Evolutionary conservation across 2,113 vertebrate species (phyloP).

Genomic region (Talpa occidentalis): DNA sequence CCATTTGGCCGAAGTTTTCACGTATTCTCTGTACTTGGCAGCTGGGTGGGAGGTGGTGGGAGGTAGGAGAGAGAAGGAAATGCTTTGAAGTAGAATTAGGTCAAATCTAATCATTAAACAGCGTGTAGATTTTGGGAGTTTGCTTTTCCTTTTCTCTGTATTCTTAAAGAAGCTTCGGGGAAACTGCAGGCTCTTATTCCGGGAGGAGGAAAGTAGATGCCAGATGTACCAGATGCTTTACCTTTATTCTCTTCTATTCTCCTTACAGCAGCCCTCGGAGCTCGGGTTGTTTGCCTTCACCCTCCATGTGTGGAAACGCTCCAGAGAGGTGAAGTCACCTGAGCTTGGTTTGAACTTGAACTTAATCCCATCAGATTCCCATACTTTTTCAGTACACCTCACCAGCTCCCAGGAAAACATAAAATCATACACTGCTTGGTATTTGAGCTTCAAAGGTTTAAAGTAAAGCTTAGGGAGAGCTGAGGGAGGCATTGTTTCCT

Average conservation of each 20-base stretch:
- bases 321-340: background rate
- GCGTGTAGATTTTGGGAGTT: background rate
- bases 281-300: background rate
- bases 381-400: background rate
- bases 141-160: background rate
- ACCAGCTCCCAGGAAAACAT: background rate
- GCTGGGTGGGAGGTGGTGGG: constrained; percentile 61
- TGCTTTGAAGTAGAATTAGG: constrained; percentile 72
- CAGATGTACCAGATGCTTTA: background rate
- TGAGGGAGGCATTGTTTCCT: background rate
- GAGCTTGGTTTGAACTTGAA: background rate
- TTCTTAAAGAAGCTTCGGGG: constrained; percentile 16
- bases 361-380: background rate
- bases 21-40: constrained; percentile 50
- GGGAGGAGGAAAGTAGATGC: background rate
- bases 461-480: background rate
- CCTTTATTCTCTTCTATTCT: background rate
- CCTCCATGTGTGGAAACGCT: background rate
- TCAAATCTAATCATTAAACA: constrained; percentile 68
- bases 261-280: background rate
- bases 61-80: constrained; percentile 54
- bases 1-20: constrained; percentile 17
- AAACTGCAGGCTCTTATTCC: background rate
- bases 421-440: background rate
- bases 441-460: background rate